Conservation (phyloP, 2,888 invertebrate species). For the Caradrina clavipalpis region DNA sequence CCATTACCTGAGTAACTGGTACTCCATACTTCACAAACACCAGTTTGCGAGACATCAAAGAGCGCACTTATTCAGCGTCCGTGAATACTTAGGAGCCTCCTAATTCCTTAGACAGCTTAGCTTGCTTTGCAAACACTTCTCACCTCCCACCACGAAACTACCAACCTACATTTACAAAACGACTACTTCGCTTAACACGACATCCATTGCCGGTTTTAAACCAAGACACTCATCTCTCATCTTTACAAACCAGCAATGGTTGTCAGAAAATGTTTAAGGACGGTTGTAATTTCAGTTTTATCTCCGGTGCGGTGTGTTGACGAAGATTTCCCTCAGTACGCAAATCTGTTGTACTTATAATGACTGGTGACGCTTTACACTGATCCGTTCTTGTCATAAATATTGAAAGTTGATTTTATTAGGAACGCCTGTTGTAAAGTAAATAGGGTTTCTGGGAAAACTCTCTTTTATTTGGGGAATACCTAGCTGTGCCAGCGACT, state of each 20-base stretch:
- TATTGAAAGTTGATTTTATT: constrained; percentile 49
- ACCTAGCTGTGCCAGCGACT: no score
- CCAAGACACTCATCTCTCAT: rapidly evolving
- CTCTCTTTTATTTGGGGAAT: neutral
- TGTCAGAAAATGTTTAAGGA: rapidly evolving
- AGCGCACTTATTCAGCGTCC: constrained; percentile 51
- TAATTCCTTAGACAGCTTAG: constrained; percentile 69
- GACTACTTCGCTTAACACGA: neutral
- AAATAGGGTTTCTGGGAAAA: constrained; percentile 1
- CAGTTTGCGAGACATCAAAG: constrained; percentile 63
- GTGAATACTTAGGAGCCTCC: constrained; percentile 58
- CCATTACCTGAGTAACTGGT: constrained; percentile 32
- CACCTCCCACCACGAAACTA: constrained; percentile 21
- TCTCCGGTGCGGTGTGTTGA: constrained; percentile 36
- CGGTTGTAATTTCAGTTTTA: neutral
- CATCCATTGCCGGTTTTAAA: constrained; percentile 19
- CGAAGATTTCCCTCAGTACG: constrained; percentile 53
- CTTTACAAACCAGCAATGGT: constrained; percentile 2
- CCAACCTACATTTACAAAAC: constrained; percentile 26
- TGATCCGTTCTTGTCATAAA: constrained; percentile 46
- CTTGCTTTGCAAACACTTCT: constrained; percentile 66
- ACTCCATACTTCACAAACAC: constrained; percentile 42
- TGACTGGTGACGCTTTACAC: constrained; percentile 39
- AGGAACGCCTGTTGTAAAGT: neutral
- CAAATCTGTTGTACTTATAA: constrained; percentile 61